Percentiles rank a stretch among this genome's conserved stretches.
phyloP scores from a whole-genome alignment of 2,113 vertebrate genomes.

The Bombycilla garrulus region DNA sequence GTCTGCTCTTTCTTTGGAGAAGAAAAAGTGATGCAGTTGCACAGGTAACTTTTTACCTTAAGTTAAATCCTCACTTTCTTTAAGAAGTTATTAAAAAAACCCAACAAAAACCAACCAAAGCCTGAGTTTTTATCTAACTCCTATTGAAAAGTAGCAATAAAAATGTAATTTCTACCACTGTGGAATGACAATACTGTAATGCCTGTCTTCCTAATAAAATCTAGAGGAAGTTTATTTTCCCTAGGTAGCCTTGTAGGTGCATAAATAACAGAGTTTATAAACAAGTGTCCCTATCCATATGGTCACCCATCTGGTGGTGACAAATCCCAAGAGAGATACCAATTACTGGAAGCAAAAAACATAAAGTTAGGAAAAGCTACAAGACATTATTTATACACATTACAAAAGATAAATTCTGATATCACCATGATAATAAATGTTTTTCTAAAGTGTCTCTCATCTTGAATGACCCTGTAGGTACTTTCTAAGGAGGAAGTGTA shows the following conservation, averaged over 20 bases:
- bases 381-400: not conserved
- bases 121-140: not conserved
- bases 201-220: not conserved
- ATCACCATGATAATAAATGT: not conserved
- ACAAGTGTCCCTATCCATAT: constrained; percentile 51
- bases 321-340: constrained; percentile 26
- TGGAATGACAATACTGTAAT: not conserved
- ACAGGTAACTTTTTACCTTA: not conserved
- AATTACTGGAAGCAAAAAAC: constrained; percentile 16
- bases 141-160: not conserved
- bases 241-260: not conserved
- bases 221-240: constrained; percentile 8
- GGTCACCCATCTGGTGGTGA: constrained; percentile 46
- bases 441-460: not conserved
- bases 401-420: not conserved
- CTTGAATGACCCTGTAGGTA: not conserved
- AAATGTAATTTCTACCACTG: accelerated
- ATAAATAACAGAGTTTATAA: constrained; percentile 48
- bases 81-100: not conserved
- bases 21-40: not conserved
- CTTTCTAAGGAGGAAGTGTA: not conserved
- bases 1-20: not conserved
- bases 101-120: not conserved
- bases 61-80: not conserved
- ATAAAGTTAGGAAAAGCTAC: not conserved